A percentile compares a stretch with the other conserved stretches of the same genome.
These are phyloP conservation scores for Passer domesticus DNA, from an alignment of 2,113 vertebrate species.

Conservation along the genomic window DNA sequence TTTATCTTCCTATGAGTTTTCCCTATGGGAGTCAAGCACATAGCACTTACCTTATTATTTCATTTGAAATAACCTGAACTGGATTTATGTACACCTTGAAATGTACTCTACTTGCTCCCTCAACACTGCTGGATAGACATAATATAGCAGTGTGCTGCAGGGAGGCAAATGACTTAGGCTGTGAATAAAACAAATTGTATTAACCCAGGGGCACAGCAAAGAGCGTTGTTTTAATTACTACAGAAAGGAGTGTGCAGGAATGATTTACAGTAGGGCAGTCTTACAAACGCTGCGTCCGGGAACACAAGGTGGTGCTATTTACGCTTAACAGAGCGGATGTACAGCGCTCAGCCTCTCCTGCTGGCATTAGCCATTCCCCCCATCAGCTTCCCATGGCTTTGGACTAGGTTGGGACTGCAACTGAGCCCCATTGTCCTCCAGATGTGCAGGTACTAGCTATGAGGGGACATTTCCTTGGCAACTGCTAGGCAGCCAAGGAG, in stretches of 20 bases:
- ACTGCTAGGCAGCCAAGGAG: not conserved
- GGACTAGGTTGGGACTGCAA: not conserved
- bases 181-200: constrained; percentile 59
- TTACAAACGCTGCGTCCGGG: rapidly evolving
- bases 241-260: not conserved
- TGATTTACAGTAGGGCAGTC: not conserved
- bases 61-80: constrained; percentile 14
- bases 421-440: not conserved
- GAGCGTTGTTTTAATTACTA: constrained; percentile 40
- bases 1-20: not conserved
- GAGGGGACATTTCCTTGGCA: constrained; percentile 33
- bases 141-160: not conserved
- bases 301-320: constrained; percentile 56
- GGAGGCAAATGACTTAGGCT: constrained; percentile 35
- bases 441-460: not conserved
- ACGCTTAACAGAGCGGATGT: not conserved
- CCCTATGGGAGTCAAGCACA: not conserved
- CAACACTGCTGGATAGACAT: constrained; percentile 10
- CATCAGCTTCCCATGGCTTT: not conserved
- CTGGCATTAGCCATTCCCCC: not conserved
- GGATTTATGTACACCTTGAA: constrained; percentile 44
- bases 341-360: rapidly evolving
- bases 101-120: not conserved
- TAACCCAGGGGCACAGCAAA: constrained; percentile 37
- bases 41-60: constrained; percentile 24